These are phyloP conservation scores for Micrasema longulum DNA, from an alignment of 1,140 invertebrate species.

Conservation along the genomic window DNA sequence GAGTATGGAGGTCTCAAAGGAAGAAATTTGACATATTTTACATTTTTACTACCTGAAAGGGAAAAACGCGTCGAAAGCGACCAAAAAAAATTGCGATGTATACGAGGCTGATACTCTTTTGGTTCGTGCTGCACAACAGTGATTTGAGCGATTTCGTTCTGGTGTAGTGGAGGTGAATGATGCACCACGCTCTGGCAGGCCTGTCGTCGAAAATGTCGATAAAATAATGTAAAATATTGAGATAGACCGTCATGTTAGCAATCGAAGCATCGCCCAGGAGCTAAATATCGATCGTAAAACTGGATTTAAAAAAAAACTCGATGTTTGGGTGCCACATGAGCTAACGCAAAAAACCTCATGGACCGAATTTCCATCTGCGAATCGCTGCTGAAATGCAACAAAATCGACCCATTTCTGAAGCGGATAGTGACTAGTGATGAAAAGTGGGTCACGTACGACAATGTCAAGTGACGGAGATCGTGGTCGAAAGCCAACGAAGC, in stretches of 20 bases:
- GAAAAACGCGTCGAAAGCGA: constrained; percentile 14
- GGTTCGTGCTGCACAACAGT: constrained; percentile 22
- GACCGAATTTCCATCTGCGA: constrained; percentile 26
- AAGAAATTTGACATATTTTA: too few relatives aligned
- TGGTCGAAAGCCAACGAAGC: constrained; percentile 22
- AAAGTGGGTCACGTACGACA: constrained; percentile 11
- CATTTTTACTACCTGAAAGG: constrained; percentile 23
- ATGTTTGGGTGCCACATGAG: too few relatives aligned
- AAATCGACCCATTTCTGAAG: constrained; percentile 27
- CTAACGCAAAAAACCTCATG: constrained; percentile 28
- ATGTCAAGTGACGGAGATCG: constrained; percentile 18
- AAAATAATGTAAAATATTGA: constrained; percentile 16
- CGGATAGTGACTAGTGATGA: constrained; percentile 10
- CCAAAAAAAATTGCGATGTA: constrained; percentile 21
- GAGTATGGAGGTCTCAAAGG: too few relatives aligned
- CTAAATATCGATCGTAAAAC: too few relatives aligned
- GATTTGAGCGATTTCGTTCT: constrained; percentile 20
- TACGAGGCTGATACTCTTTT: constrained; percentile 12
- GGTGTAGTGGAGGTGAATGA: constrained; percentile 20
- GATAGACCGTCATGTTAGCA: constrained; percentile 23
- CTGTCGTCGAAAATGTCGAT: constrained; percentile 18
- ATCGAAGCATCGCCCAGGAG: constrained; percentile 8
- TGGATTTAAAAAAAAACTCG: too few relatives aligned
- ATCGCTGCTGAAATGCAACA: constrained; percentile 25
- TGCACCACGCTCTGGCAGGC: constrained; percentile 19